Conservation (phyloP, 2,797 vertebrate species). For the Taeniopygia guttata region DNA sequence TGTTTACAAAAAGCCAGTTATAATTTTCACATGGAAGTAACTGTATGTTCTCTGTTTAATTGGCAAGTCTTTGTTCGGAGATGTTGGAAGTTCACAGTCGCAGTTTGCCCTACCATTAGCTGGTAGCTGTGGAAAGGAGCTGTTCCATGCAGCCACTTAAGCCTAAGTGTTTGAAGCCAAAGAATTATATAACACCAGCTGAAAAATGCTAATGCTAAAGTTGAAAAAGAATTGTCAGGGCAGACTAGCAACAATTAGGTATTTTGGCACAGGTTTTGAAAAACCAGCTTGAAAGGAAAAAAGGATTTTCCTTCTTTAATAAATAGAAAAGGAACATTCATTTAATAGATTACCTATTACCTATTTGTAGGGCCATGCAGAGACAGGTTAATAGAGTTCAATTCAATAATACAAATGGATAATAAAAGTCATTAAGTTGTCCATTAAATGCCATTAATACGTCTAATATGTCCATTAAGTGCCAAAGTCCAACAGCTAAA, state of each 20-base stretch:
- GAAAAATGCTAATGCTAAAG: slow-evolving; percentile 39
- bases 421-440: slow-evolving; percentile 32
- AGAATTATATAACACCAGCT: slow-evolving; percentile 6
- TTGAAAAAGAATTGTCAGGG: slow-evolving; percentile 12
- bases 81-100: not conserved
- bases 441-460: slow-evolving; percentile 34
- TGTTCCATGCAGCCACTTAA: slow-evolving; percentile 22
- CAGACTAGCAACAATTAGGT: not conserved
- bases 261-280: slow-evolving; percentile 3
- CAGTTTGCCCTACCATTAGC: slow-evolving; percentile 23
- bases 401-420: slow-evolving; percentile 12
- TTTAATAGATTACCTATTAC: not conserved
- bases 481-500: not conserved
- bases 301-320: not conserved
- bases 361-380: not conserved
- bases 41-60: slow-evolving; percentile 49
- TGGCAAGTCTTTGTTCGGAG: slow-evolving; percentile 44
- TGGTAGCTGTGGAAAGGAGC: slow-evolving; percentile 11
- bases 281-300: not conserved
- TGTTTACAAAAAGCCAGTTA: slow-evolving; percentile 42
- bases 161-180: not conserved
- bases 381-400: not conserved
- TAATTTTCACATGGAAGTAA: slow-evolving; percentile 59
- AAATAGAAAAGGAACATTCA: not conserved
- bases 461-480: not conserved